Conservation (phyloP, 2,797 vertebrate genomes). For the Pampus argenteus region DNA sequence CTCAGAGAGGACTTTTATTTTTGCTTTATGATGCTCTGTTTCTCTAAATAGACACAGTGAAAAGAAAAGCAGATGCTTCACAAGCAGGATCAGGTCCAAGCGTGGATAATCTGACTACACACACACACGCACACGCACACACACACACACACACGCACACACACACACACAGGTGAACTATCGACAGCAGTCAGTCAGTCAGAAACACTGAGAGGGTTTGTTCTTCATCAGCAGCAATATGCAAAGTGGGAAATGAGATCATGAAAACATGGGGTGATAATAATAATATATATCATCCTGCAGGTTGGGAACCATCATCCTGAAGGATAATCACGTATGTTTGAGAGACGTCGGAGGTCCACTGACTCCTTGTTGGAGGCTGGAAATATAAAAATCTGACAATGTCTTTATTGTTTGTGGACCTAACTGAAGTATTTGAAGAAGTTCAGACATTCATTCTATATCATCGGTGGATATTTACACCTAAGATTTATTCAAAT, state of each 20-base stretch:
- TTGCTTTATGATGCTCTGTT: constrained; percentile 50
- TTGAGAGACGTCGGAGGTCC: too few species aligned
- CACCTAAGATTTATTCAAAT: neutral
- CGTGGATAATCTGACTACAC: neutral
- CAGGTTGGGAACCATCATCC: too few species aligned
- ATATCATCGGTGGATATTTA: neutral
- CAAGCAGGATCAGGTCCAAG: constrained; percentile 13
- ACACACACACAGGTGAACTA: constrained; percentile 10
- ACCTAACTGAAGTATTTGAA: neutral
- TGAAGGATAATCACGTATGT: too few species aligned
- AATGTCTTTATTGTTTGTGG: too few species aligned
- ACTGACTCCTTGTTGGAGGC: neutral
- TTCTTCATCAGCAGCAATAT: neutral
- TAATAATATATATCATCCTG: too few species aligned
- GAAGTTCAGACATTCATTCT: neutral
- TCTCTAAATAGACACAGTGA: constrained; percentile 59
- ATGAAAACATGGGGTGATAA: too few species aligned
- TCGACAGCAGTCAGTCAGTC: neutral
- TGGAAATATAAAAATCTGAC: neutral
- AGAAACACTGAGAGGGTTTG: neutral
- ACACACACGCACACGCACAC: too few species aligned
- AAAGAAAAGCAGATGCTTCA: constrained; percentile 63
- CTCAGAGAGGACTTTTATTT: constrained; percentile 46
- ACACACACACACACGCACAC: neutral
- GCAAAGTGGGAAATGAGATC: neutral